Evolutionary conservation across 2,113 vertebrate genomes (phyloP), one percentile per base, ranked within the genome.

Genomic region (Oryzias celebensis): DNA sequence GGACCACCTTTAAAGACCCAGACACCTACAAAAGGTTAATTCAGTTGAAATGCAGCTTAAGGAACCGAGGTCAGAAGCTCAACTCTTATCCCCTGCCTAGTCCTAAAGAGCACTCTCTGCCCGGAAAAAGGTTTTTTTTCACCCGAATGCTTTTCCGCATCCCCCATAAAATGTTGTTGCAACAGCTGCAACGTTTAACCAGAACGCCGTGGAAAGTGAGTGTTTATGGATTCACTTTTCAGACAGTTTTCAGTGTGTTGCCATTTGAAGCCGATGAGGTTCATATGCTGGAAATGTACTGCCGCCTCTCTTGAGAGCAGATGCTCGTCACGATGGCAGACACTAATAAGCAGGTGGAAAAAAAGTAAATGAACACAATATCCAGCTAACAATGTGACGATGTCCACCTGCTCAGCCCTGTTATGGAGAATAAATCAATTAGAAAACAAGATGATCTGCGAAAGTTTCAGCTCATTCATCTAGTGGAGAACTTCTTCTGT

Each of bases 41-140:
- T 36, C 36, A 36, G 36, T 36, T 36, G 36, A 36, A 36, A 36
- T 36, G 36, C 36, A 3, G 55, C 14, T 23, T 56, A 3, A 24
- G 41, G 68, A 72, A 52, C 75, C 62, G 50, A 60, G 75, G 75
- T 73, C 43, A 65, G 52, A 72, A 20, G 56, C 75, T 77, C 49
- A 59, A 62, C 74, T 74, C 50, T 61, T 50, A 52, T 65, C 23
- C 51, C 17, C 53, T 24, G 22, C 61, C 78, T 74, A 71, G 78
- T 79, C 75, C 61, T 49, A 22, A 56, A 31, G 18, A 23, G 60
- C 62, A 43, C 18, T 22, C 18, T 44, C 56, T 65, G 56, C 28
- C 46, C 24, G 45, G 16, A 42, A 51, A 75, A 56, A 42, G 31
- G 10, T 16, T 58, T 23, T 61, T 41, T 56, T 71, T 71, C 60